phyloP scores from a whole-genome alignment of 2,113 vertebrate genomes.

The Nymphicus hollandicus region DNA sequence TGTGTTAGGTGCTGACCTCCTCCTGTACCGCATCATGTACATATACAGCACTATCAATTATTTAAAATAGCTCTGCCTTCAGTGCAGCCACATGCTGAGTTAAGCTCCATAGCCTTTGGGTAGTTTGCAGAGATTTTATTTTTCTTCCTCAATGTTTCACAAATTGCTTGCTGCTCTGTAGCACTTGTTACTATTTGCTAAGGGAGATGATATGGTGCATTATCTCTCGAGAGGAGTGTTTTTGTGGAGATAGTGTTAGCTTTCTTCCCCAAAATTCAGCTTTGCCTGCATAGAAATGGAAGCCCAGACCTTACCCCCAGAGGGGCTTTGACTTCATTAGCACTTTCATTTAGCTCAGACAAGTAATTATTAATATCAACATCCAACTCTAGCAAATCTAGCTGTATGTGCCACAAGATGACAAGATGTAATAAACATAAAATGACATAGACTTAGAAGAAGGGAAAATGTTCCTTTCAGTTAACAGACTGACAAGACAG shows the following conservation, averaged over 20 bases:
- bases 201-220: not conserved
- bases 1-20: not conserved
- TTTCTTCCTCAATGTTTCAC: not conserved
- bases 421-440: conserved; percentile 45
- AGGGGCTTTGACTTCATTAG: conserved; percentile 46
- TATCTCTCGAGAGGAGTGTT: not conserved
- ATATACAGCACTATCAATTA: conserved; percentile 47
- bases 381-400: conserved; percentile 38
- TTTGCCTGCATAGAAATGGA: not conserved
- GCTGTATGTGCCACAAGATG: conserved; percentile 29
- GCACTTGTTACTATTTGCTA: conserved; percentile 28
- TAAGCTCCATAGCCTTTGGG: conserved; percentile 23
- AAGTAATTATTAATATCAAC: conserved; percentile 59
- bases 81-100: conserved; percentile 32
- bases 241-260: not conserved
- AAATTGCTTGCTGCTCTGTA: not conserved
- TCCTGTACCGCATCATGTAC: not conserved
- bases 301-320: not conserved
- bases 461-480: not conserved
- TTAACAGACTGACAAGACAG: not conserved
- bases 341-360: conserved; percentile 50
- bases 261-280: conserved; percentile 26
- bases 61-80: conserved; percentile 48
- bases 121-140: not conserved
- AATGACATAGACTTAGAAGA: not conserved